phyloP scores from a whole-genome alignment of 92 coral and sea anemone species.

The Heliopora coerulea region DNA sequence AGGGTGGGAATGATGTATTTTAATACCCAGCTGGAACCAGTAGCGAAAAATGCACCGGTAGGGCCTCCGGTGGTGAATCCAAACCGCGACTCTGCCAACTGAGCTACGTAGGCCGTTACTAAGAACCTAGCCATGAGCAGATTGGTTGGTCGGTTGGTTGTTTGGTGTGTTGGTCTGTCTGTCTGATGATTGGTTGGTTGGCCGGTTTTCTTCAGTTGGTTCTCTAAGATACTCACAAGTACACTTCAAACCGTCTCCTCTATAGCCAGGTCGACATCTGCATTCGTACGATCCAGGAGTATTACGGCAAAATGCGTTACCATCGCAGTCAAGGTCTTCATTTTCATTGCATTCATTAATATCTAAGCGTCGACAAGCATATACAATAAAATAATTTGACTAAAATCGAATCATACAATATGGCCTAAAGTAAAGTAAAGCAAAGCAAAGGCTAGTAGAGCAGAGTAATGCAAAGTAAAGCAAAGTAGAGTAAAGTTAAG shows the following conservation, averaged over 20 bases:
- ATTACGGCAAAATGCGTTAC: conserved; percentile 22
- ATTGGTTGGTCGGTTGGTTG: too few relatives aligned
- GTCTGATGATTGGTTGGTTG: not conserved
- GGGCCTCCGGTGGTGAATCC: too few relatives aligned
- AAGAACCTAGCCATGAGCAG: too few relatives aligned
- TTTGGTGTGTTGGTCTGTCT: too few relatives aligned
- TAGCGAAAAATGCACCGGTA: too few relatives aligned
- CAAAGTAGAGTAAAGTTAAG: not conserved
- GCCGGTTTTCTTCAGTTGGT: not conserved
- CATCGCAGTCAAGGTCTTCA: conserved; percentile 3
- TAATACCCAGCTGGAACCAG: too few relatives aligned
- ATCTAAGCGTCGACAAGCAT: conserved; percentile 1
- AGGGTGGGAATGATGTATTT: too few relatives aligned
- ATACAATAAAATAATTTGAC: not conserved
- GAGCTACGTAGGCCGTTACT: too few relatives aligned
- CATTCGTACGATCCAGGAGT: conserved; percentile 32
- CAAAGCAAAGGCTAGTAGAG: not conserved
- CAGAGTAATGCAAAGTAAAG: conserved; percentile 1
- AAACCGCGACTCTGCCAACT: too few relatives aligned
- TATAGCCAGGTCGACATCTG: conserved; percentile 25
- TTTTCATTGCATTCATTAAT: conserved; percentile 20
- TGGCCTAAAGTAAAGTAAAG: not conserved
- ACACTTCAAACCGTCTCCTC: conserved; percentile 45
- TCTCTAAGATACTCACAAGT: conserved; percentile 25
- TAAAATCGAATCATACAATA: not conserved